Percentiles rank a stretch among this genome's conserved stretches.
Evolutionary conservation across 2,888 invertebrate species (phyloP).

Genomic region (Lordiphosa andalusiaca): DNA sequence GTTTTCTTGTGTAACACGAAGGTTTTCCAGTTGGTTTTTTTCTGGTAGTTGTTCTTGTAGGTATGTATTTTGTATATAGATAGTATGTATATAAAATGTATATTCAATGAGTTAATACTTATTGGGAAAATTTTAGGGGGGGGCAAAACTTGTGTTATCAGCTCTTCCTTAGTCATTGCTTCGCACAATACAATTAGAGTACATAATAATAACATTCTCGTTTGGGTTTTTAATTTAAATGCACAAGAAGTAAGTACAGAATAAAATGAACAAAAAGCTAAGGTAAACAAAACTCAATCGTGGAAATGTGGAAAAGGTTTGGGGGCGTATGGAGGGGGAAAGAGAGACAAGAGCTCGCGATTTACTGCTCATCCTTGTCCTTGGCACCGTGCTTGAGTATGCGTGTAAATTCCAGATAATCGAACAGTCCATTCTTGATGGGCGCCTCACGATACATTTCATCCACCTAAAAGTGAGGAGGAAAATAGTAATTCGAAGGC

Average conservation of each 20-base stretch:
- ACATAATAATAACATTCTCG: slow-evolving; percentile 29
- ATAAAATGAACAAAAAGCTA: slow-evolving; percentile 27
- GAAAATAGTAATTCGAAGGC: neutral
- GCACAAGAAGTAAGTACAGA: slow-evolving; percentile 40
- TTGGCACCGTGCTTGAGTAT: slow-evolving; percentile 99
- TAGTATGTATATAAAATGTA: slow-evolving; percentile 32
- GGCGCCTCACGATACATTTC: slow-evolving; percentile 99
- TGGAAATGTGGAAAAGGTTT: slow-evolving; percentile 8
- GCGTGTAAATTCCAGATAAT: slow-evolving; percentile 98
- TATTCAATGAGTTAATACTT: slow-evolving; percentile 67
- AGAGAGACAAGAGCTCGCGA: slow-evolving; percentile 2
- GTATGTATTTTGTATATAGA: slow-evolving; percentile 43
- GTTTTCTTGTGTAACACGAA: slow-evolving; percentile 16
- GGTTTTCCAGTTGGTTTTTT: slow-evolving; percentile 4
- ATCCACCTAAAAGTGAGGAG: slow-evolving; percentile 84
- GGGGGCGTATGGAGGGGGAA: slow-evolving; percentile 14
- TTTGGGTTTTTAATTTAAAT: slow-evolving; percentile 45
- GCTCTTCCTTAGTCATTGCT: slow-evolving; percentile 10
- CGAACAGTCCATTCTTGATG: slow-evolving; percentile 94
- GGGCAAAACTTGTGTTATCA: slow-evolving; percentile 50
- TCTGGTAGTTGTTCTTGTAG: slow-evolving; percentile 16
- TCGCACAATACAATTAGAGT: slow-evolving; percentile 5
- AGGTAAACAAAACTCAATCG: slow-evolving; percentile 12
- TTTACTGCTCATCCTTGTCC: slow-evolving; percentile 96
- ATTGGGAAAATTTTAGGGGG: slow-evolving; percentile 42